Percentiles rank a stretch among this genome's conserved stretches.
Evolutionary conservation across 2,888 invertebrate genomes (phyloP).

Genomic region (Parnassius glacialis): DNA sequence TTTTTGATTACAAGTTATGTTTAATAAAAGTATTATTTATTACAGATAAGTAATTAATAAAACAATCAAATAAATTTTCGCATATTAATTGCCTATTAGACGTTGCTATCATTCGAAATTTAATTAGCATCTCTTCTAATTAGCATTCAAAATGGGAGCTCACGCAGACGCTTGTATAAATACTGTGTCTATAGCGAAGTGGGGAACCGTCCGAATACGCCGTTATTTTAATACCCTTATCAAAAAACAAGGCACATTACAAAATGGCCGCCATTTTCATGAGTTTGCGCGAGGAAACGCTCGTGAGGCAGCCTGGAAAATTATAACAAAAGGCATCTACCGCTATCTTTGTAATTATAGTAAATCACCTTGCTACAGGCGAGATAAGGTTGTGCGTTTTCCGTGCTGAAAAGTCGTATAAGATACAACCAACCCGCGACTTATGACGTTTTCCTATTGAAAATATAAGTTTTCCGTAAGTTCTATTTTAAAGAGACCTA

Average conservation of each 20-base stretch:
- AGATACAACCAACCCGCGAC: conserved; percentile 44
- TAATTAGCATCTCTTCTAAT: conserved; percentile 70
- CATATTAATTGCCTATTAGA: conserved; percentile 16
- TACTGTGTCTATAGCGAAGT: conserved; percentile 55
- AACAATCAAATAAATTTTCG: conserved; percentile 10
- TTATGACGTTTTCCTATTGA: conserved; percentile 58
- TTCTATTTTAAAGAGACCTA: conserved; percentile 45
- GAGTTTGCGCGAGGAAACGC: conserved; percentile 76
- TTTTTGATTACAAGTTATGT: too few species aligned
- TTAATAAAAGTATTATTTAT: too few species aligned
- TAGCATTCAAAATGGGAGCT: conserved; percentile 73
- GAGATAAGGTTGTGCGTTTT: conserved; percentile 71
- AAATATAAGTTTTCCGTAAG: conserved; percentile 42
- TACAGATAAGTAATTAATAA: conserved; percentile 1
- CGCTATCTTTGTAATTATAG: conserved; percentile 82
- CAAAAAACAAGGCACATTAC: conserved; percentile 81
- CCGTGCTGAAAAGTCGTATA: conserved; percentile 61
- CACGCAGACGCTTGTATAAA: conserved; percentile 66
- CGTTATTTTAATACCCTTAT: conserved; percentile 80
- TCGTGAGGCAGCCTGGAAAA: conserved; percentile 77
- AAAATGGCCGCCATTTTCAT: conserved; percentile 78
- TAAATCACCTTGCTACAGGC: conserved; percentile 80
- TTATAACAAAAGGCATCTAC: conserved; percentile 81
- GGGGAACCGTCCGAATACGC: conserved; percentile 69
- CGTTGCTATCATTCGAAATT: conserved; percentile 45